Conservation (phyloP, 2,888 invertebrate species). For the Tigriopus californicus region DNA sequence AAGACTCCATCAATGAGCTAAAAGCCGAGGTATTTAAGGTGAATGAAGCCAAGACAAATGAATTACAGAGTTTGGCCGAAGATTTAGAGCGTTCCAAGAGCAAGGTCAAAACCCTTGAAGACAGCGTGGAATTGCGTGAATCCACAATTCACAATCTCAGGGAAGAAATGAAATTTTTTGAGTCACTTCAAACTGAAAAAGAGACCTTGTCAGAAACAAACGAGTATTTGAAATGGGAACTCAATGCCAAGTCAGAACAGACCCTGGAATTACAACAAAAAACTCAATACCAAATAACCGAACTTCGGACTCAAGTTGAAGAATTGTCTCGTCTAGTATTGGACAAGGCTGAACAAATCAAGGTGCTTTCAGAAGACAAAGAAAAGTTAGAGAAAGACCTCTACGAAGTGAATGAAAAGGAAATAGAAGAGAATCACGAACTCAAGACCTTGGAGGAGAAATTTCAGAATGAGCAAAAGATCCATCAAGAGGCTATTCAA, state of each 20-base stretch:
- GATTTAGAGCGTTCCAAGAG: background rate
- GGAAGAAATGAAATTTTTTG: too few relatives aligned
- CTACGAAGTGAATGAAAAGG: background rate
- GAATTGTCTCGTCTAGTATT: background rate
- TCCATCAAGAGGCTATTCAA: too few relatives aligned
- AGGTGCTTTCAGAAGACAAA: background rate
- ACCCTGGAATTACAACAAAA: background rate
- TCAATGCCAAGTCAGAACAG: too few relatives aligned
- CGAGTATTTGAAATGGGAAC: too few relatives aligned
- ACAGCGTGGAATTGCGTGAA: background rate
- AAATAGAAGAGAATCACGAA: background rate
- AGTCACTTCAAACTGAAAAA: too few relatives aligned
- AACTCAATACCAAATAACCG: background rate
- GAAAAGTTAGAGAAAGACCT: too few relatives aligned
- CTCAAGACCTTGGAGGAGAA: too few relatives aligned
- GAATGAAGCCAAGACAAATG: too few relatives aligned
- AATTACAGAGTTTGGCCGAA: background rate
- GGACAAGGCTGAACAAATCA: background rate
- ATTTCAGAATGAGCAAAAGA: too few relatives aligned
- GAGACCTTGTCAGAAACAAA: too few relatives aligned
- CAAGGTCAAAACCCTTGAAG: background rate
- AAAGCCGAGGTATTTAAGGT: background rate
- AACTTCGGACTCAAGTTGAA: background rate
- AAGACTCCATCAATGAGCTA: background rate
- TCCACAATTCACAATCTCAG: background rate